Evolutionary conservation across 2,888 invertebrate species (phyloP), one percentile per base, ranked within the genome.

Genomic region (Cosmorhoe ocellata): DNA sequence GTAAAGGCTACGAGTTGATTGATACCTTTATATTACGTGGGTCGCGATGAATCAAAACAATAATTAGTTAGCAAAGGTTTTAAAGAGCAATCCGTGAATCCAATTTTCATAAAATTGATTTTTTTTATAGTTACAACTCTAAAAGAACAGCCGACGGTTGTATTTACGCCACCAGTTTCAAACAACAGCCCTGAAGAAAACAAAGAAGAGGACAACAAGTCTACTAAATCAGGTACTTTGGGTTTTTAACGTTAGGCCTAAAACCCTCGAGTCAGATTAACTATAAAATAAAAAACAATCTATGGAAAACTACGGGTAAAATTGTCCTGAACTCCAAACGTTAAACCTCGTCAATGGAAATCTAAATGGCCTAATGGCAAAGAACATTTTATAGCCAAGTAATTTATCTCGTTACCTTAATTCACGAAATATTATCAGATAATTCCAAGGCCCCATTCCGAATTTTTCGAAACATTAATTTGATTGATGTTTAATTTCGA

Each of bases 121-220:
- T 18, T 18, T 18, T 24, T 7, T 5, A 24, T 7, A 38, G 56
- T 24, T 18, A 18, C 41, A 1, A 13, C 41, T 4, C 1, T 64
- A 11, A 56, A 22, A 48, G 58, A 56, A 38, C 51, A 61, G 38
- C 43, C 50, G 2, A 67, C 67, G 0, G 53, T 60, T 9, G 30
- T 61, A 12, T 5, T 67, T n/a, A 32, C 54, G 7, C 37, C 33
- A 13, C 11, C 31, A 4, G 14, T 11, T 11, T 4, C n/a, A 8
- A 37, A 38, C 11, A 13, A 4, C 3, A 24, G 18, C 18, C n/a
- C 10, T 8, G 22, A n/a, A 33, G 18, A 12, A 1, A 32, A 13
- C 1, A n/a, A 3, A 9, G 30, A 6, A 12, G 18, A 31, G 2
- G 2, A 26, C 14, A 10, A 18, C 1, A 14, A 14, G 0, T 7